Base-by-base conservation (phyloP, 2,797 vertebrate species). In the Myiotriccus ornatus region DNA sequence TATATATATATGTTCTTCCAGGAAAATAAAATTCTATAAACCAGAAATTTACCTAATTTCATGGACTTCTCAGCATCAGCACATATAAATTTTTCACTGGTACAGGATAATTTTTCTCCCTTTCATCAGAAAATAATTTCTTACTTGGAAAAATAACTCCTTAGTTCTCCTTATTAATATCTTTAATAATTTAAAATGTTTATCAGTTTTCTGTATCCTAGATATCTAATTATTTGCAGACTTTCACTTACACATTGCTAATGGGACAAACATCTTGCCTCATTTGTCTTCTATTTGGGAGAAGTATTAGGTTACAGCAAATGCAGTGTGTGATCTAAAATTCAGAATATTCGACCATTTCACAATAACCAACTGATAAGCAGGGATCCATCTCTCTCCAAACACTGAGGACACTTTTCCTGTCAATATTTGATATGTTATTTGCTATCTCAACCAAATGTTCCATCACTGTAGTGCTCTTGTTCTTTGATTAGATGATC, bases 121-220 rank as follows among this genome's bases (percentile, higher is more conserved):
- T 86, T 81, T 89, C 39, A 73, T 70, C 53, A 91, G 50, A 81
- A 91, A 91, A 82, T 25, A 0, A 22, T 47, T 90, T 89, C 43
- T 87, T 56, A 67, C 5, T 70, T 60, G 37, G 19, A 68, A 56
- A 84, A 88, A 67, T 35, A 18, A 8, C 9, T 87, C 53, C 79
- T 84, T 56, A 71, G 41, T 57, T 20, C 5, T 84, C 22, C 76
- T 80, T 87, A 77, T 83, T 91, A 93, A 84, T 68, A 74, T 71
- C 81, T 91, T 94, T 62, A 93, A 94, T 94, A 90, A 95, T 95
- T 96, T 50, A 91, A 91, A 78, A 71, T 96, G 76, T 91, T 94
- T 94, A 71, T 76, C 73, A 68, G 50, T 62, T 94, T 86, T 81
- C 68, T 71, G 27, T 60, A 75, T 94, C 69, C 82, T 92, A 92